phyloP scores from a whole-genome alignment of 2,888 invertebrate species.

The Drosophila greeni region DNA sequence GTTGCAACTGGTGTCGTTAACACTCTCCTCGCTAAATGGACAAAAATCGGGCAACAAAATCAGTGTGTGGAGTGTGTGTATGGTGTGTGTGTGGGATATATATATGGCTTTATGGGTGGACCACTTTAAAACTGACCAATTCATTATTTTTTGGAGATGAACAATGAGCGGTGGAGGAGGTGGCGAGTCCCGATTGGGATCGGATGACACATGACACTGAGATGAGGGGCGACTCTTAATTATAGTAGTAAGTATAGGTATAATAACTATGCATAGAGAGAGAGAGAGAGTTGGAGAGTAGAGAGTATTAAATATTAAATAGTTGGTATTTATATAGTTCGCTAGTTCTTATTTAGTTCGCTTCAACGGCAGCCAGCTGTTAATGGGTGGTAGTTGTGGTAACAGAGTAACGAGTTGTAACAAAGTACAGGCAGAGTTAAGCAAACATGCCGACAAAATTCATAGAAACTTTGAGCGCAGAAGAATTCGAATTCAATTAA shows the following conservation, averaged over 20 bases:
- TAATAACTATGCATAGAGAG: constrained; percentile 39
- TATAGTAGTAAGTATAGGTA: constrained; percentile 32
- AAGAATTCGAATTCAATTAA: constrained; percentile 41
- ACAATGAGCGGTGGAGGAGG: constrained; percentile 39
- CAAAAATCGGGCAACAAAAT: constrained; percentile 54
- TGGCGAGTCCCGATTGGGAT: constrained; percentile 20
- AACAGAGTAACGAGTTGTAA: constrained; percentile 65
- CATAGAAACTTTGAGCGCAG: constrained; percentile 64
- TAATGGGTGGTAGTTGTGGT: constrained; percentile 47
- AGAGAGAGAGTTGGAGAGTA: constrained; percentile 39
- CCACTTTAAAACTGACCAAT: constrained; percentile 63
- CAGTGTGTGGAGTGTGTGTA: constrained; percentile 41
- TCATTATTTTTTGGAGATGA: constrained; percentile 49
- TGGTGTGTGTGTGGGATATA: constrained; percentile 20
- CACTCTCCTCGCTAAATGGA: constrained; percentile 65
- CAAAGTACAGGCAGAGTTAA: constrained; percentile 68
- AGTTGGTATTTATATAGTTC: constrained; percentile 45
- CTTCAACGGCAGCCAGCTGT: constrained; percentile 52
- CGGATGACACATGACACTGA: constrained; percentile 19
- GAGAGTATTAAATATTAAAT: constrained; percentile 67
- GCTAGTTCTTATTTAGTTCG: constrained; percentile 35
- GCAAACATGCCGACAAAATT: constrained; percentile 68
- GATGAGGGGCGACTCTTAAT: constrained; percentile 37
- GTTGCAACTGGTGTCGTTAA: constrained; percentile 56
- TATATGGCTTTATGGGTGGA: constrained; percentile 25